Conservation (phyloP, 1,140 invertebrate genomes). For the Heliothis virescens region DNA sequence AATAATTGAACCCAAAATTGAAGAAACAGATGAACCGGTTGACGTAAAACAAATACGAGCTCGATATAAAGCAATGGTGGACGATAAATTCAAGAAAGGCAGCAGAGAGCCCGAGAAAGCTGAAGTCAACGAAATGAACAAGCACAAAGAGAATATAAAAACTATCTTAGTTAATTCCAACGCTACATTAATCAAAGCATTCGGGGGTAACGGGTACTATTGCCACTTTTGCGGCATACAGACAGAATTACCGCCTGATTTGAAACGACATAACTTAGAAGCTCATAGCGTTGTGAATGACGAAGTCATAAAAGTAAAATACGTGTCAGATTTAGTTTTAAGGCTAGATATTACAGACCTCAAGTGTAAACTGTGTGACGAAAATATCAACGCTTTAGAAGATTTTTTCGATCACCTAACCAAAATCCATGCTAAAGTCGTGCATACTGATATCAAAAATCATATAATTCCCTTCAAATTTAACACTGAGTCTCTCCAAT, state of each 20-base stretch:
- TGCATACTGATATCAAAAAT: conserved; percentile 60
- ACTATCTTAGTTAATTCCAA: conserved; percentile 52
- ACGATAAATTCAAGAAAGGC: conserved; percentile 19
- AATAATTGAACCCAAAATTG: neutral
- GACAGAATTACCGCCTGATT: conserved; percentile 38
- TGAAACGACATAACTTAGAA: conserved; percentile 55
- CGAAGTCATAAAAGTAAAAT: conserved; percentile 39
- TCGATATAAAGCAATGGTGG: neutral
- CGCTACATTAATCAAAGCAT: conserved; percentile 51
- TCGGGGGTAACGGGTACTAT: conserved; percentile 44
- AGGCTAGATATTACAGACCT: conserved; percentile 63
- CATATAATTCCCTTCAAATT: conserved; percentile 66
- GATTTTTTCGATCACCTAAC: conserved; percentile 53
- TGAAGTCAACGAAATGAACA: conserved; percentile 48
- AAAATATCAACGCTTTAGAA: conserved; percentile 49
- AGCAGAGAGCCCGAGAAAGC: neutral
- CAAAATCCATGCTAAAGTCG: conserved; percentile 42
- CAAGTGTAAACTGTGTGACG: conserved; percentile 57
- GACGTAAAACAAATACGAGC: conserved; percentile 17
- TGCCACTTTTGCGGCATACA: conserved; percentile 54
- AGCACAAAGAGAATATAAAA: conserved; percentile 53
- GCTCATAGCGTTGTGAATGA: conserved; percentile 21
- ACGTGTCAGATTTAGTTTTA: conserved; percentile 44
- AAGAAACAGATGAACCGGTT: conserved; percentile 27
- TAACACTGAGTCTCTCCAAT: conserved; percentile 51